Percentiles rank a stretch among this genome's conserved stretches.
These are phyloP conservation scores for Tragelaphus scriptus DNA, from an alignment of 2,113 vertebrate genomes.

Conservation along the genomic window DNA sequence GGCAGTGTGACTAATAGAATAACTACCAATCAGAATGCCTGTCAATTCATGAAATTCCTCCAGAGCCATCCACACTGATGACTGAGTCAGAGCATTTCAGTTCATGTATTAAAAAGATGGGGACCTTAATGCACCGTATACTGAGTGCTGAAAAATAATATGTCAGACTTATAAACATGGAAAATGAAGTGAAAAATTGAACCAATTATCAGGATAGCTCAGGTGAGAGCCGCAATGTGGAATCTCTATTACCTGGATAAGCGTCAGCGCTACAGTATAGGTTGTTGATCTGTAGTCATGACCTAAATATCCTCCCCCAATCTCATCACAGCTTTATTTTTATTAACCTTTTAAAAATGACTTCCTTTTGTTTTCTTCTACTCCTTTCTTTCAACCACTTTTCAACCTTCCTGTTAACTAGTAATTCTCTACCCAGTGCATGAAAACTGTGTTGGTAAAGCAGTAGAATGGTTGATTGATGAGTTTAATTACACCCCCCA, in stretches of 20 bases:
- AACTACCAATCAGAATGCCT: constrained; percentile 42
- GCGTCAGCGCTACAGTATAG: not conserved
- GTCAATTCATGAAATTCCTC: not conserved
- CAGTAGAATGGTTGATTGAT: not conserved
- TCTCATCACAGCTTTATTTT: not conserved
- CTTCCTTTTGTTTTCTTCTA: not conserved
- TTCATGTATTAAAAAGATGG: not conserved
- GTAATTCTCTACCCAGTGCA: not conserved
- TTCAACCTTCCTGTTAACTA: not conserved
- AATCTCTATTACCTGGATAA: not conserved
- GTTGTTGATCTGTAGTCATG: not conserved
- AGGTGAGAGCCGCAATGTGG: not conserved
- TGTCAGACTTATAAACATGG: not conserved
- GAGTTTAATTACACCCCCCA: not conserved
- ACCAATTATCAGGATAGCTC: not conserved
- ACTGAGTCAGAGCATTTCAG: constrained; percentile 43
- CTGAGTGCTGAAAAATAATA: constrained; percentile 12
- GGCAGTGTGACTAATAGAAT: constrained; percentile 39
- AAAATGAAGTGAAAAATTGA: constrained; percentile 36
- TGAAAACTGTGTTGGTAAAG: not conserved
- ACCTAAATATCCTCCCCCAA: not conserved
- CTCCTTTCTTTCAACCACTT: not conserved
- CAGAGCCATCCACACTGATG: not conserved
- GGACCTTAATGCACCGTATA: not conserved
- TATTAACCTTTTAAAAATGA: not conserved